Base-by-base conservation (phyloP, 2,888 invertebrate species). In the Nymphalis c-album region DNA sequence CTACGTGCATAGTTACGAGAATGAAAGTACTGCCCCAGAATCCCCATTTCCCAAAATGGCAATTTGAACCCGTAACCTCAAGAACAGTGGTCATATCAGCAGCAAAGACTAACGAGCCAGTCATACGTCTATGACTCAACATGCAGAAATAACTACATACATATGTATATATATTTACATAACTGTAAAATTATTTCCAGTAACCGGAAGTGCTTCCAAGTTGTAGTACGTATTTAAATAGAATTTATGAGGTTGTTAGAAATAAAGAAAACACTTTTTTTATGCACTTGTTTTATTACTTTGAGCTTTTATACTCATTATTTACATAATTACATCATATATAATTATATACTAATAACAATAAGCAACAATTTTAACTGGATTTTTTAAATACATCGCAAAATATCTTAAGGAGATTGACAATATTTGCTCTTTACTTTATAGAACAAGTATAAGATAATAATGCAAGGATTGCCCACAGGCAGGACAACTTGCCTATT, bases 301-400 rank as follows among this genome's bases (percentile, higher is more conserved):
- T 91, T 90, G 89, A 91, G 89, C 91, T 90, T 91, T 86, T 69
- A 72, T 84, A 82, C 82, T 78, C 84, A 82, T 83, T 90, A 90
- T 90, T 84, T 91, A 91, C 90, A 90, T 81, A 79, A 83, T 85
- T 85, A 86, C 75, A 74, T 68, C 76, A 80, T 85, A 82, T 84
- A 81, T 81, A 83, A 55, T 55, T 55, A 84, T 84, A 82, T 82
- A 82, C 78, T 31, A 55, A 80, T 87, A 91, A 90, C 89, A 91
- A 86, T 87, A 87, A 90, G 90, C 90, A 91, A 91, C 90, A 90
- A 88, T 88, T 79, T 80, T 69, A 82, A 82, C 83, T 80, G 82
- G 81, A 71, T 80, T 78, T 71, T 71, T 76, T 77, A 72, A 73
- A 75, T n/a, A 67, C 22, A 67, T 64, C 63, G 48, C 18, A 48